Percentiles rank a stretch among this genome's conserved stretches.
phyloP scores from a whole-genome alignment of 2,113 vertebrate species.

The Picathartes gymnocephalus region DNA sequence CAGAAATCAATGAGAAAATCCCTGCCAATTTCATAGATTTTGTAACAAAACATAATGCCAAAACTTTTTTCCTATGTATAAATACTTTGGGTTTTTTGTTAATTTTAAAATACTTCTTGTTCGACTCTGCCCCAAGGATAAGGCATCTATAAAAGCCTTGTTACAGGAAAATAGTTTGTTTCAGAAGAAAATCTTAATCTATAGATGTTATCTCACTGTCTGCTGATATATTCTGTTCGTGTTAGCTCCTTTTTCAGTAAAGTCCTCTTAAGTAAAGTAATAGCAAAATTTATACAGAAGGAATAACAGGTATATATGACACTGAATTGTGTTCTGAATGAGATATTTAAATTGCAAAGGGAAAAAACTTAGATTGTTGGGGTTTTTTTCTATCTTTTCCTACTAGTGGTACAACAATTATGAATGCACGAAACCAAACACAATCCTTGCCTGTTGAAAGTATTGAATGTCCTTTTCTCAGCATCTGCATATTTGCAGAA shows the following conservation, averaged over 20 bases:
- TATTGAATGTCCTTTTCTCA: neutral
- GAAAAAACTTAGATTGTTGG: neutral
- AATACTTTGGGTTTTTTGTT: neutral
- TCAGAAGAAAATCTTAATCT: neutral
- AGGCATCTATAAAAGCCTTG: neutral
- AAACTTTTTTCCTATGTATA: neutral
- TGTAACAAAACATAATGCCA: neutral
- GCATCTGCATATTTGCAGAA: neutral
- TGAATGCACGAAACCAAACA: rapidly evolving
- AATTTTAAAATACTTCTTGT: neutral
- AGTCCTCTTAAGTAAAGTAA: neutral
- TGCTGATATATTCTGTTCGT: neutral
- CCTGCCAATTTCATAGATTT: neutral
- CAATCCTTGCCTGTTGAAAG: neutral
- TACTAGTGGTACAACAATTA: neutral
- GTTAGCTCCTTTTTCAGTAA: neutral
- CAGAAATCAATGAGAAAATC: neutral
- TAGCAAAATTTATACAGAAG: neutral
- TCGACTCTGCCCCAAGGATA: neutral
- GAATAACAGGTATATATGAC: neutral
- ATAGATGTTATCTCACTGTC: neutral
- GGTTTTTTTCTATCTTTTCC: neutral
- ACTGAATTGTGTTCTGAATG: neutral
- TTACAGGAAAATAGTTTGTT: neutral
- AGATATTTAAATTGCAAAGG: neutral